These are phyloP conservation scores for Polyploca ridens DNA, from an alignment of 2,888 invertebrate species.

Conservation along the genomic window DNA sequence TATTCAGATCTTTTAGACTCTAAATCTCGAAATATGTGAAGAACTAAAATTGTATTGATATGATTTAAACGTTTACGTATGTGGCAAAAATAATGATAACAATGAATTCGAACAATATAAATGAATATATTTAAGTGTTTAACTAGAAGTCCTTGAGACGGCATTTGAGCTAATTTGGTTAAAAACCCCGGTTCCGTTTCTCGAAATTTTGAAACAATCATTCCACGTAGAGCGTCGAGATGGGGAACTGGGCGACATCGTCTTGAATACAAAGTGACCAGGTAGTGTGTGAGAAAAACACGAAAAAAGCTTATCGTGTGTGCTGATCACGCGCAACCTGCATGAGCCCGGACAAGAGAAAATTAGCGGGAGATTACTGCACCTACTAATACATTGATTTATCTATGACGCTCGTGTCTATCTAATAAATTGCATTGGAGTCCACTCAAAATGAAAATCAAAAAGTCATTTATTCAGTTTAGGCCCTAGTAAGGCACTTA, in stretches of 20 bases:
- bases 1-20: neutral
- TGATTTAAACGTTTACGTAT: no score
- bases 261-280: conserved; percentile 62
- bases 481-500: no score
- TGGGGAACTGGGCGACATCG: conserved; percentile 48
- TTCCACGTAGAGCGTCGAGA: conserved; percentile 62
- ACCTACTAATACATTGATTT: conserved; percentile 10
- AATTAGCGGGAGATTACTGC: conserved; percentile 51
- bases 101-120: conserved; percentile 45
- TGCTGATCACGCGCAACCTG: conserved; percentile 45
- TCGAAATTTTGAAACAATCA: conserved; percentile 60
- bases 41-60: neutral
- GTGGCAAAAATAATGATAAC: conserved; percentile 16
- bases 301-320: conserved; percentile 50
- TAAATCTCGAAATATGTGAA: neutral
- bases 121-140: conserved; percentile 51
- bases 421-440: no score
- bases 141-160: conserved; percentile 65
- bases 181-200: conserved; percentile 62
- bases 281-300: conserved; percentile 66
- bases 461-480: no score
- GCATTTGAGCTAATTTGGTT: conserved; percentile 62
- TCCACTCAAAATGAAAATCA: no score
- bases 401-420: neutral
- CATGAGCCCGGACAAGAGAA: conserved; percentile 39